Percentiles rank a stretch among this genome's conserved stretches.
phyloP scores from a whole-genome alignment of 1,140 invertebrate species.

The Colletes gigas region DNA sequence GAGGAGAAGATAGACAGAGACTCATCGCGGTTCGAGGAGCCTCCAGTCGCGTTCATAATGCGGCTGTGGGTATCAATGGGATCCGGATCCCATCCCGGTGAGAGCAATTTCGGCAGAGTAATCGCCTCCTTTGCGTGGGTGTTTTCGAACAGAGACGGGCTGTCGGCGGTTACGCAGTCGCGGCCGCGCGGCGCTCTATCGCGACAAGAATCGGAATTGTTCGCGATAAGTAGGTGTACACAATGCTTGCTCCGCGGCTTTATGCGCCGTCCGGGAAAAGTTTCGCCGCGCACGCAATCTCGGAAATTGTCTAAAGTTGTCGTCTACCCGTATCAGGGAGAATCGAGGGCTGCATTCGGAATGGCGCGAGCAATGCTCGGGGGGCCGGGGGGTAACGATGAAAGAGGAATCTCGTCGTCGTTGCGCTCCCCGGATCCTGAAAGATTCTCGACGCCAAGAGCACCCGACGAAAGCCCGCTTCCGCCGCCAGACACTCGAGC shows the following conservation, averaged over 20 bases:
- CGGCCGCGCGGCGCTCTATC: slow-evolving; percentile 10
- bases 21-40: not conserved
- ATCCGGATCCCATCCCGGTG: not conserved
- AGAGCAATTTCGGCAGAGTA: slow-evolving; percentile 8
- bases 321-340: slow-evolving; percentile 48
- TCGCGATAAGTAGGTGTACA: slow-evolving; percentile 49
- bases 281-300: slow-evolving; percentile 59
- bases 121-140: not conserved
- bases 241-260: slow-evolving; percentile 21
- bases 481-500: not conserved
- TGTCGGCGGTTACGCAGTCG: slow-evolving; percentile 6
- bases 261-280: slow-evolving; percentile 41
- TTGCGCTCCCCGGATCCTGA: not conserved
- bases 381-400: not conserved
- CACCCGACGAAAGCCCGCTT: slow-evolving; percentile 7
- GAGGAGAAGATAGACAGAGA: too few species aligned
- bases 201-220: slow-evolving; percentile 47
- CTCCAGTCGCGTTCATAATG: not conserved
- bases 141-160: not conserved
- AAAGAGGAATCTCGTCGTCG: not conserved
- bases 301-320: slow-evolving; percentile 60
- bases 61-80: not conserved
- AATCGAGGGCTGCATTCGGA: slow-evolving; percentile 57
- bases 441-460: slow-evolving; percentile 11
- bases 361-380: slow-evolving; percentile 4